phyloP scores from a whole-genome alignment of 2,888 invertebrate genomes.

The Polietes domitor region DNA sequence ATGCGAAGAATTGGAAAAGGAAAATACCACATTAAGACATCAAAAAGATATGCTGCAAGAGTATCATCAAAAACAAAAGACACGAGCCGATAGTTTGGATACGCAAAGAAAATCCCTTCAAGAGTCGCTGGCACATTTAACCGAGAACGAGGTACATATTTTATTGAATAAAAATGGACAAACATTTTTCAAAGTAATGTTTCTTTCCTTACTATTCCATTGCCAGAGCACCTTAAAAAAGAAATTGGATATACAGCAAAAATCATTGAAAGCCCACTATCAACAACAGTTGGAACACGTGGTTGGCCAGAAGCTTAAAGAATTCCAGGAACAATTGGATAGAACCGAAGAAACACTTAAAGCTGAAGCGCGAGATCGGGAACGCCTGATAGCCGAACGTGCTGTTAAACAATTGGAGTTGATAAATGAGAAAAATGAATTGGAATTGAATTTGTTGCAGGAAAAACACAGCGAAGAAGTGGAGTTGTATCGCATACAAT shows the following conservation, averaged over 20 bases:
- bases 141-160: constrained; percentile 83
- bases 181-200: background rate
- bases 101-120: constrained; percentile 83
- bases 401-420: constrained; percentile 88
- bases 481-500: constrained; percentile 86
- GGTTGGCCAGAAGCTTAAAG: constrained; percentile 88
- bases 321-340: constrained; percentile 89
- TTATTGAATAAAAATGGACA: background rate
- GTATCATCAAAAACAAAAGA: constrained; percentile 82
- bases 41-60: constrained; percentile 82
- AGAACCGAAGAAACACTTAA: constrained; percentile 85
- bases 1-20: constrained; percentile 84
- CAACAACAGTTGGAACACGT: constrained; percentile 91
- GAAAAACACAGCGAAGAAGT: constrained; percentile 91
- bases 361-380: constrained; percentile 84
- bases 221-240: constrained; percentile 82
- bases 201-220: constrained; percentile 52
- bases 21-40: constrained; percentile 82
- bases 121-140: constrained; percentile 81
- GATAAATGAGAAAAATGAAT: constrained; percentile 87
- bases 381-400: constrained; percentile 85
- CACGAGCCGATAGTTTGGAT: constrained; percentile 82
- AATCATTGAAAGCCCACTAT: constrained; percentile 87
- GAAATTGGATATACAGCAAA: constrained; percentile 84
- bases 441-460: constrained; percentile 89